Conservation (phyloP, 1,140 invertebrate species). For the Papilio helenus region DNA sequence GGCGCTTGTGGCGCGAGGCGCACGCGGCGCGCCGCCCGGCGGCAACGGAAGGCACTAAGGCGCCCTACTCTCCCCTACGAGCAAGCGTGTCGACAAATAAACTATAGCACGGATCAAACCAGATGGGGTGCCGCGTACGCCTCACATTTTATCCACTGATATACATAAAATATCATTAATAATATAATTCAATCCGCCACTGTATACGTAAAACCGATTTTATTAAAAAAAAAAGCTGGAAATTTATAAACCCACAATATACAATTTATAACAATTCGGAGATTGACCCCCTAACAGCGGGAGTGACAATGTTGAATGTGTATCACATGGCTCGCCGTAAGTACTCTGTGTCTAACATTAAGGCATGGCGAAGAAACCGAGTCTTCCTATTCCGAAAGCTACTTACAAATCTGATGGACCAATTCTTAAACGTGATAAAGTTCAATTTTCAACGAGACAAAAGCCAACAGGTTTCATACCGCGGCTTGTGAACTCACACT, state of each 20-base stretch:
- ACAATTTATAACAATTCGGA: conserved; percentile 69
- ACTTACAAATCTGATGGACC: conserved; percentile 1
- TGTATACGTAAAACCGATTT: conserved; percentile 75
- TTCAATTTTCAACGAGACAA: not conserved
- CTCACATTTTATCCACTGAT: conserved; percentile 63
- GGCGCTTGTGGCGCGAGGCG: conserved; percentile 49
- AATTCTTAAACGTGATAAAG: not conserved
- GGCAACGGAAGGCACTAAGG: conserved; percentile 59
- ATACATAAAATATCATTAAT: conserved; percentile 72
- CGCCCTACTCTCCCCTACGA: conserved; percentile 50
- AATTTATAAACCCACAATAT: conserved; percentile 75
- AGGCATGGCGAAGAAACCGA: conserved; percentile 43
- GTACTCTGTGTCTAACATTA: conserved; percentile 67
- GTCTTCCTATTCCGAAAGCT: not conserved
- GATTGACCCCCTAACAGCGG: conserved; percentile 52
- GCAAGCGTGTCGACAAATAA: conserved; percentile 54
- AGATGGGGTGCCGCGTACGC: conserved; percentile 59
- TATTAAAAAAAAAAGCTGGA: conserved; percentile 76
- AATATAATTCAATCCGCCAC: conserved; percentile 72
- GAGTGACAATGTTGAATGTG: conserved; percentile 36
- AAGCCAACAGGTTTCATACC: not conserved
- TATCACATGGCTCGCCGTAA: conserved; percentile 55
- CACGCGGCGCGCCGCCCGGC: conserved; percentile 52
- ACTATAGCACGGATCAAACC: conserved; percentile 53
- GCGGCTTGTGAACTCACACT: conserved; percentile 15